Percentiles rank a stretch among this genome's conserved stretches.
phyloP scores from a whole-genome alignment of 1,140 invertebrate genomes.

The Monomorium pharaonis region DNA sequence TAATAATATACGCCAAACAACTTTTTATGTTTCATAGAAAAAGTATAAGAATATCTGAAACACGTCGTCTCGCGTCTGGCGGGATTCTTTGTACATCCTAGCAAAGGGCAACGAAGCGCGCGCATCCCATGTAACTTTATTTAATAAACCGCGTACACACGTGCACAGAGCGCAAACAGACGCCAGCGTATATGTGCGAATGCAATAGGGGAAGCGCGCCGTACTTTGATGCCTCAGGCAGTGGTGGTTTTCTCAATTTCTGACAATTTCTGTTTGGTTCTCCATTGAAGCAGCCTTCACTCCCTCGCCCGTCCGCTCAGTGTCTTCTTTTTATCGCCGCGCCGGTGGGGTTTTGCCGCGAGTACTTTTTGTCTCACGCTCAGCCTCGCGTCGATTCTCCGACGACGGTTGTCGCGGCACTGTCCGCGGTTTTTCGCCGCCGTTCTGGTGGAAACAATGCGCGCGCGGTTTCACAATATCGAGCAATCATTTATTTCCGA shows the following conservation, averaged over 20 bases:
- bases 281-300: constrained; percentile 28
- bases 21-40: not conserved
- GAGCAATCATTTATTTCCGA: constrained; percentile 69
- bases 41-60: constrained; percentile 37
- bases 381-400: constrained; percentile 9
- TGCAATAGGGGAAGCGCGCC: constrained; percentile 26
- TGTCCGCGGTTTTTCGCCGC: constrained; percentile 39
- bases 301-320: not conserved
- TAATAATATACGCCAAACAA: constrained; percentile 2
- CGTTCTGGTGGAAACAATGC: constrained; percentile 55
- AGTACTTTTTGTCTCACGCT: constrained; percentile 25
- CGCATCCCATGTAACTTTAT: constrained; percentile 46
- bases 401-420: constrained; percentile 11
- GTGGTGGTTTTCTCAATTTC: constrained; percentile 58
- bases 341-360: constrained; percentile 31
- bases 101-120: constrained; percentile 27
- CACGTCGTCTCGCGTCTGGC: constrained; percentile 23
- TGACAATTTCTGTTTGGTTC: constrained; percentile 59
- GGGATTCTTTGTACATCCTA: constrained; percentile 12
- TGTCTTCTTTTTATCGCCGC: not conserved
- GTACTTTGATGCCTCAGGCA: constrained; percentile 50
- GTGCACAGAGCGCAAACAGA: constrained; percentile 3
- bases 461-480: constrained; percentile 59
- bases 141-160: constrained; percentile 47
- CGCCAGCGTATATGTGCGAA: not conserved